Conservation (phyloP, 2,888 invertebrate species). For the Cabera pusaria region DNA sequence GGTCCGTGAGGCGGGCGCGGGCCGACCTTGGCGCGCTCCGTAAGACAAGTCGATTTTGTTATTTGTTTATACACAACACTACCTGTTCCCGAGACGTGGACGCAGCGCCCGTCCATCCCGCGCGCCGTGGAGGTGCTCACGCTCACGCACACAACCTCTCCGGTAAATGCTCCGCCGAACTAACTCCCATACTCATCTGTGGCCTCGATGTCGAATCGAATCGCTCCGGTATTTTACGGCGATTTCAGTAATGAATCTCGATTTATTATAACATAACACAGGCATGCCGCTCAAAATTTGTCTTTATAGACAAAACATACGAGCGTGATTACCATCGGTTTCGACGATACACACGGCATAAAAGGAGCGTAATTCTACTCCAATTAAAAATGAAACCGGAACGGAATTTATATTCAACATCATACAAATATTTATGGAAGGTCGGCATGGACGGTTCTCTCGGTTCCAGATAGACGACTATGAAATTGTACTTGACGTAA, state of each 20-base stretch:
- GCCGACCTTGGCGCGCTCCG: slow-evolving; percentile 74
- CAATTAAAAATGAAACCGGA: slow-evolving; percentile 62
- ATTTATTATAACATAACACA: slow-evolving; percentile 67
- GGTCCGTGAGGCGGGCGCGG: slow-evolving; percentile 50
- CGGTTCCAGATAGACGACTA: slow-evolving; percentile 38
- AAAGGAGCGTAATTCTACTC: slow-evolving; percentile 48
- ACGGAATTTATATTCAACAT: slow-evolving; percentile 54
- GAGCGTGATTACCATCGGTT: slow-evolving; percentile 63
- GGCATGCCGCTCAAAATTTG: slow-evolving; percentile 65
- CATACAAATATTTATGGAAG: slow-evolving; percentile 55
- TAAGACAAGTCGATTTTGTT: slow-evolving; percentile 82
- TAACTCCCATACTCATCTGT: too few species aligned
- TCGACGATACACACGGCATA: slow-evolving; percentile 49
- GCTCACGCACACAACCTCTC: slow-evolving; percentile 34
- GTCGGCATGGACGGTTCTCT: slow-evolving; percentile 29
- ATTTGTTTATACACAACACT: slow-evolving; percentile 83
- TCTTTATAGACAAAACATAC: slow-evolving; percentile 66
- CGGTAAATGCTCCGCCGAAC: slow-evolving; percentile 30
- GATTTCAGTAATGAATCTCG: slow-evolving; percentile 77
- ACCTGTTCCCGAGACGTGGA: slow-evolving; percentile 68
- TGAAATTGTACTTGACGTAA: slow-evolving; percentile 51
- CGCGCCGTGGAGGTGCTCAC: slow-evolving; percentile 43
- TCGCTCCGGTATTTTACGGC: slow-evolving; percentile 75
- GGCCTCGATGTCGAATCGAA: slow-evolving; percentile 65
- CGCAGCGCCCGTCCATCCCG: slow-evolving; percentile 28